These are phyloP conservation scores for Philaethria dido DNA, from an alignment of 2,888 invertebrate species.

Conservation along the genomic window DNA sequence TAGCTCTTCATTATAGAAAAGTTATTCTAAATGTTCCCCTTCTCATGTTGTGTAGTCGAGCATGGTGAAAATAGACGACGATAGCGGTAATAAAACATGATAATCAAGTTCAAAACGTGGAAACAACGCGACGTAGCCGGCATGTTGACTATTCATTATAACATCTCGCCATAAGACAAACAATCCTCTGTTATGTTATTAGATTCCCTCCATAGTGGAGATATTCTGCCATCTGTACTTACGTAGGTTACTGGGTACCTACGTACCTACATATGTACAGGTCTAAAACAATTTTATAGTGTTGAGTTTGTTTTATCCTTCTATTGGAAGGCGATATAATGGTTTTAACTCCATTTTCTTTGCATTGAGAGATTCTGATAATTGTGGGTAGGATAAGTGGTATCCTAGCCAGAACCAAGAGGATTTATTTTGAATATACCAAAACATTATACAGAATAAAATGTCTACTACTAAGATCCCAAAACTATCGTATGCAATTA, in stretches of 20 bases:
- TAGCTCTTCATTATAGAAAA: constrained; percentile 52
- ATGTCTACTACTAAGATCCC: not conserved
- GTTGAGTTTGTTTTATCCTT: not conserved
- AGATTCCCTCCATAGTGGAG: constrained; percentile 66
- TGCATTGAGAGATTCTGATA: no score
- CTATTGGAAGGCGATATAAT: no score
- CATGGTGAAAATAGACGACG: constrained; percentile 45
- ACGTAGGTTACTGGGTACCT: no score
- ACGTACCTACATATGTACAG: constrained; percentile 12
- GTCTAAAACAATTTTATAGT: not conserved
- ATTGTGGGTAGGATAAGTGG: no score
- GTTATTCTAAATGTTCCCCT: constrained; percentile 46
- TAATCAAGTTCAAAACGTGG: constrained; percentile 56
- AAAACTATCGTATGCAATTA: no score
- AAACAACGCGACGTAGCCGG: constrained; percentile 57
- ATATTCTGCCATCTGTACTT: constrained; percentile 57
- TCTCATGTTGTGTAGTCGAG: constrained; percentile 40
- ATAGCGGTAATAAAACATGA: constrained; percentile 59
- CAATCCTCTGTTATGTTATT: constrained; percentile 74
- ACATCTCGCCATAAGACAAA: constrained; percentile 73
- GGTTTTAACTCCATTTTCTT: no score
- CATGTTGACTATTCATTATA: constrained; percentile 80
- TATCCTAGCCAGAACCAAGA: no score
- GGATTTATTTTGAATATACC: not conserved
- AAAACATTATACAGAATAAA: not conserved